Base-by-base conservation (phyloP, 2,797 vertebrate genomes). In the Mus minutoides region DNA sequence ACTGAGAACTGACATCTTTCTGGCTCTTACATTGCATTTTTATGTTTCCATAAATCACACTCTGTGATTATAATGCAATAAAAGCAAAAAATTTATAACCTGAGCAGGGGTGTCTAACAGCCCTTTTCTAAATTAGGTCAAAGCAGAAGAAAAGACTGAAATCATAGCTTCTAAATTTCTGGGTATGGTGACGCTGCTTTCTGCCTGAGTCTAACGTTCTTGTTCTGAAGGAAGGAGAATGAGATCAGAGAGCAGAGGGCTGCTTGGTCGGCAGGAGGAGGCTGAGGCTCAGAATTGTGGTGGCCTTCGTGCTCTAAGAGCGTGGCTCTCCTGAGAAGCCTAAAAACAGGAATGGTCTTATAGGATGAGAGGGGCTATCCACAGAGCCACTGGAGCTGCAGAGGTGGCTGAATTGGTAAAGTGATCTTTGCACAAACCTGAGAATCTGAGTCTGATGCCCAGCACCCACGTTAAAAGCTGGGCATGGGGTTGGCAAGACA, bases 41-140 rank as follows among this genome's bases (percentile, higher is more conserved):
- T n/a, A 69, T 73, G 69, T 94, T 86, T 78, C 19, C 2, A n/a
- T 94, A 94, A 92, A 91, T 89, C 87, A 67, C 54, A 80, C 76
- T 67, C 31, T 49, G 12, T 49, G n/a, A 82, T 85, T 56, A 85
- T 79, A 82, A 71, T 54, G 86, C 77, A 71, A 40, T 92, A 85
- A 94, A 91, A 76, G 8, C 16, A 56, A 43, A 43, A 89, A 91
- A 86, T 69, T 67, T 96, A 88, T 73, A 62, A 69, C 73, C 46
- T 56, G 69, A 22, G 49, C 82, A 19, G 0, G 2, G 87, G 56
- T 43, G 84, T 89, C 86, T 31, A 22, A 90, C 78, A 92, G 64
- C 49, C 37, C 76, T 92, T 52, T 93, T 91, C 95, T 89, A 93
- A 94, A 90, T 93, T 56, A 94, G 94, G 97, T 46, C 92, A 92